phyloP scores from a whole-genome alignment of 2,113 vertebrate genomes.

The Maccullochella peelii region DNA sequence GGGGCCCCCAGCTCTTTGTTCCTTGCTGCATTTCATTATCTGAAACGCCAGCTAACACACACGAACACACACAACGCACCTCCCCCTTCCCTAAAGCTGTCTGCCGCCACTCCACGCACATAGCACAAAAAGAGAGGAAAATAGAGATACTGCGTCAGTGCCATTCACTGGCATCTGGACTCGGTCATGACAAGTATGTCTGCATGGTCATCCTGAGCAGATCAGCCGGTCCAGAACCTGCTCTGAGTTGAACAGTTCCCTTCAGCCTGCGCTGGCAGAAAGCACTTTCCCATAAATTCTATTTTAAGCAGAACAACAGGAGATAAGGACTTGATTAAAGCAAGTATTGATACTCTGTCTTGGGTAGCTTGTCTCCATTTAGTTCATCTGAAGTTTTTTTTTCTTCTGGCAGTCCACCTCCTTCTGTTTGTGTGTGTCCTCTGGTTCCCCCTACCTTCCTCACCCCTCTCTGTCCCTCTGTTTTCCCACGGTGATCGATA shows the following conservation, averaged over 20 bases:
- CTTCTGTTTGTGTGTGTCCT: conserved; percentile 69
- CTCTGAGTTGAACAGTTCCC: conserved; percentile 19
- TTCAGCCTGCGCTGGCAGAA: conserved; percentile 21
- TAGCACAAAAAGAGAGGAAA: conserved; percentile 70
- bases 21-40: conserved; percentile 86
- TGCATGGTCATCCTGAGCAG: conserved; percentile 72
- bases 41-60: conserved; percentile 82
- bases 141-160: conserved; percentile 81
- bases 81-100: conserved; percentile 82
- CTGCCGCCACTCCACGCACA: conserved; percentile 76
- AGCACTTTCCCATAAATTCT: conserved; percentile 43
- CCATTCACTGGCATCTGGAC: conserved; percentile 74
- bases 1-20: conserved; percentile 85
- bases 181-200: conserved; percentile 67
- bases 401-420: conserved; percentile 53
- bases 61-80: conserved; percentile 72
- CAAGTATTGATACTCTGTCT: conserved; percentile 75
- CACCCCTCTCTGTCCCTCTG: conserved; percentile 77
- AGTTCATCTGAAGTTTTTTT: conserved; percentile 66
- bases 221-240: conserved; percentile 34
- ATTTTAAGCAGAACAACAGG: conserved; percentile 59
- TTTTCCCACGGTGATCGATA: conserved; percentile 86
- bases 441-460: conserved; percentile 74
- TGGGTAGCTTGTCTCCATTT: conserved; percentile 68
- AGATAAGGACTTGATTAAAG: conserved; percentile 77